Percentiles rank a stretch among this genome's conserved stretches.
phyloP scores from a whole-genome alignment of 2,113 vertebrate genomes.

The Oreocharis arfaki region DNA sequence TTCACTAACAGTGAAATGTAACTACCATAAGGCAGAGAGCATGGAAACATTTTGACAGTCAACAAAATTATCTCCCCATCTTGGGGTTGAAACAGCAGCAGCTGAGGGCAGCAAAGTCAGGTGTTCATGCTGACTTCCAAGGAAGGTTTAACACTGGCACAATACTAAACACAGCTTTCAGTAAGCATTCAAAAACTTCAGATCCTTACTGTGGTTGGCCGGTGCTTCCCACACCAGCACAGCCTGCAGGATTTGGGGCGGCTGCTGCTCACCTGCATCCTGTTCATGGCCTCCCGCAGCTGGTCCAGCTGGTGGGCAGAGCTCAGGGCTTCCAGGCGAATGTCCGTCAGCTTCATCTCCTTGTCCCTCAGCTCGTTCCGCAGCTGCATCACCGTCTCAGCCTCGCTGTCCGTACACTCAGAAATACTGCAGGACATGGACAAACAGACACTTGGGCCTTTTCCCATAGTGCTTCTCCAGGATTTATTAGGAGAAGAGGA shows the following conservation, averaged over 20 bases:
- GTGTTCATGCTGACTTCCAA: neutral
- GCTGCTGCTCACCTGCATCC: constrained; percentile 87
- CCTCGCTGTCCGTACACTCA: constrained; percentile 90
- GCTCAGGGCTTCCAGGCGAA: constrained; percentile 95
- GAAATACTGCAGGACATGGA: constrained; percentile 76
- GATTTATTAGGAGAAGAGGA: neutral
- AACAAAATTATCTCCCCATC: neutral
- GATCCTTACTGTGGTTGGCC: neutral
- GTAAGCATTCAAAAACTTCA: neutral
- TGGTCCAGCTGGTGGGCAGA: constrained; percentile 97
- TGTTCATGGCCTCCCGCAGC: constrained; percentile 96
- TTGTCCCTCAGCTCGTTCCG: constrained; percentile 94
- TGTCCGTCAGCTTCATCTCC: constrained; percentile 98
- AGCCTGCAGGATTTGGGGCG: neutral
- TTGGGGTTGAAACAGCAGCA: neutral
- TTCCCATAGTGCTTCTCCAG: neutral
- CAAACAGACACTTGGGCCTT: neutral
- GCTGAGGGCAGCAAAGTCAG: neutral
- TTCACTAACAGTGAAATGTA: neutral
- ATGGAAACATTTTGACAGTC: neutral
- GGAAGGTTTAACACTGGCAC: neutral
- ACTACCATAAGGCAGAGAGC: neutral
- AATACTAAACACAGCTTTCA: neutral
- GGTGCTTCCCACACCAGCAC: neutral
- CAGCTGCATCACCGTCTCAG: constrained; percentile 93